Conservation (phyloP, 2,113 vertebrate species). For the Protobothrops flavoviridis region DNA sequence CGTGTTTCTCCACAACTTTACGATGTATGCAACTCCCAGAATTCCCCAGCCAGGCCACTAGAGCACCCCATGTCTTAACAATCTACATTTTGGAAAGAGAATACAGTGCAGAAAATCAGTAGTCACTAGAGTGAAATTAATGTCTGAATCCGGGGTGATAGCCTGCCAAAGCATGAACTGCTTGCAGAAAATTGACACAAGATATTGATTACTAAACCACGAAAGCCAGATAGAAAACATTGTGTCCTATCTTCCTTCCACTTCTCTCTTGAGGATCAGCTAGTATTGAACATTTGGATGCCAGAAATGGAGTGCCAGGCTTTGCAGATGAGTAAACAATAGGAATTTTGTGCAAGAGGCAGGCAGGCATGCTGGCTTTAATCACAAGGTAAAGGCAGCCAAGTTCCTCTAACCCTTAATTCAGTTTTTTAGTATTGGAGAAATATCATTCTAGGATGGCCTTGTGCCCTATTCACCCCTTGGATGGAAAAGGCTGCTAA, state of each 20-base stretch:
- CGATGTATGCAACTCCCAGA: neutral
- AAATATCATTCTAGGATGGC: slow-evolving; percentile 48
- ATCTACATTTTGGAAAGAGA: neutral
- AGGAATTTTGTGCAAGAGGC: slow-evolving; percentile 27
- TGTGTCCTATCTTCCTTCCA: slow-evolving; percentile 3
- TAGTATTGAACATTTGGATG: slow-evolving; percentile 51
- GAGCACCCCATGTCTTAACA: neutral
- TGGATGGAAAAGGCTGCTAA: neutral
- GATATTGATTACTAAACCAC: slow-evolving; percentile 18
- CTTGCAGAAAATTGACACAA: neutral
- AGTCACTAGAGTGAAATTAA: neutral
- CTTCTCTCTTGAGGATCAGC: rapidly evolving
- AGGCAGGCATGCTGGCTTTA: slow-evolving; percentile 59
- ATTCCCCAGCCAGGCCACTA: neutral
- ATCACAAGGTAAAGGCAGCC: slow-evolving; percentile 65
- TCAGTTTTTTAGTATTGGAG: slow-evolving; percentile 57
- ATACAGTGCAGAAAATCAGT: neutral
- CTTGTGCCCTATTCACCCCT: neutral
- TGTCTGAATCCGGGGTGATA: neutral
- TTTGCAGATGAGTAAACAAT: slow-evolving; percentile 65
- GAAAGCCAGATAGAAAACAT: slow-evolving; percentile 34
- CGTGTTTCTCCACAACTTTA: neutral
- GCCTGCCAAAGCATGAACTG: neutral
- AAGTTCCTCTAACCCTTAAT: slow-evolving; percentile 61
- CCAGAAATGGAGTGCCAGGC: slow-evolving; percentile 51